Conservation (phyloP, 2,113 vertebrate species). For the Clarias batrachus region DNA sequence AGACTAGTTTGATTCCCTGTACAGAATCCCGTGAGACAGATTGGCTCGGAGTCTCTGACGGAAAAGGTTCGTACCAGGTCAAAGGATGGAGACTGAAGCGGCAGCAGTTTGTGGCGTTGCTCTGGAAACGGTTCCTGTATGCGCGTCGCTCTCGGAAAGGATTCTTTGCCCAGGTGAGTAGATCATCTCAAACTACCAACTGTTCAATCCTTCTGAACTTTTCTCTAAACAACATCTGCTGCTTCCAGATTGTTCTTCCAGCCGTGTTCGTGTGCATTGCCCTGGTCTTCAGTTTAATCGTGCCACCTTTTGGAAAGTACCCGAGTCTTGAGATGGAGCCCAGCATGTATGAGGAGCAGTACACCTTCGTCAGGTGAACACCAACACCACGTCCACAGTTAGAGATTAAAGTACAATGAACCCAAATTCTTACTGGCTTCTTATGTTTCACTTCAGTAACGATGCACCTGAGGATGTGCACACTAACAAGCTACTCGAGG, state of each 20-base stretch:
- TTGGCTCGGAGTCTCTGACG: slow-evolving; percentile 88
- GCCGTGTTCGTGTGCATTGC: slow-evolving; percentile 98
- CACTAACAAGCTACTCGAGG: slow-evolving; percentile 77
- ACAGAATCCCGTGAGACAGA: slow-evolving; percentile 95
- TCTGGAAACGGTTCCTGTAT: slow-evolving; percentile 95
- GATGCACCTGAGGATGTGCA: slow-evolving; percentile 84
- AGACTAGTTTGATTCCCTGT: slow-evolving; percentile 26
- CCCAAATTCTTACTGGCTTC: background rate
- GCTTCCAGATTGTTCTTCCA: slow-evolving; percentile 88
- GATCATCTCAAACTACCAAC: background rate
- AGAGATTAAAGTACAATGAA: background rate
- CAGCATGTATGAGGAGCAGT: slow-evolving; percentile 95
- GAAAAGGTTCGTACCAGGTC: slow-evolving; percentile 93
- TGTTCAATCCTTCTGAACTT: background rate
- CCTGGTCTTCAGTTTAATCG: slow-evolving; percentile 92
- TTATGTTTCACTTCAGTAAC: slow-evolving; percentile 73
- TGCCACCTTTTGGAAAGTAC: slow-evolving; percentile 96
- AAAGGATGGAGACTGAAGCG: slow-evolving; percentile 94
- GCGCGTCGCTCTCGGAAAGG: slow-evolving; percentile 92
- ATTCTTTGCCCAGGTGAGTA: slow-evolving; percentile 90
- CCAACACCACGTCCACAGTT: background rate
- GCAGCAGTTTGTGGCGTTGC: slow-evolving; percentile 93
- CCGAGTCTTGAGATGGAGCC: slow-evolving; percentile 89
- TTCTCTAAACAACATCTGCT: background rate
- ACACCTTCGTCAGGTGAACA: slow-evolving; percentile 88